Evolutionary conservation across 2,888 invertebrate genomes (phyloP), one percentile per base, ranked within the genome.

Genomic region (Actias luna): DNA sequence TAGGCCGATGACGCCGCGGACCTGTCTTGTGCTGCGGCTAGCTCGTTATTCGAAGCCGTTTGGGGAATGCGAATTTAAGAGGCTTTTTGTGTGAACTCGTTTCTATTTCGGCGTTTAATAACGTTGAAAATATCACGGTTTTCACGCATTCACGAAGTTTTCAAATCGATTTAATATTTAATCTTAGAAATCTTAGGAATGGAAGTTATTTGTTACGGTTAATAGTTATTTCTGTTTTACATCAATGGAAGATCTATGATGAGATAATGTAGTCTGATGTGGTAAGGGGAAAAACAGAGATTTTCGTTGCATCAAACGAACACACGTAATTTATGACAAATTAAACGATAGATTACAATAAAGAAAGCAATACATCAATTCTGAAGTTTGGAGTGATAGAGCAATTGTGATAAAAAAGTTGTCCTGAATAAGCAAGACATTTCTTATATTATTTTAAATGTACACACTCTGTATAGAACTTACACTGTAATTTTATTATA

Each of bases 1-100:
- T 92, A 89, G 55, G 55, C 89, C 89, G 88, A 85, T 87, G 85
- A 84, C 84, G 80, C 72, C 81, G 78, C 76, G 73, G 69, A 75
- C 55, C 55, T 55, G 55, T 55, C 55, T 55, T 55, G 18, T 73
- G 73, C 74, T 71, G 50, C 25, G 59, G 55, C 46, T 50, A 12
- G 55, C 55, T 55, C 29, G 55, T 55, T 55, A 55, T 55, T 29
- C 29, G 29, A 29, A 55, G 55, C 55, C 55, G 55, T 55, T 55
- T 55, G 55, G 55, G 55, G 55, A 29, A 55, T 55, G 55, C 55
- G 55, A 55, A 55, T 55, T 55, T 55, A 55, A 27, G 55, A 55
- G 27, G 46, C 46, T 50, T 50, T 50, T 50, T 50, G 22, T 25
- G 12, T 22, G 12, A 25, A 4, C 12, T 22, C 22, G 55, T 55